Conservation (phyloP, 2,888 invertebrate species). For the Gastrophysa polygoni region DNA sequence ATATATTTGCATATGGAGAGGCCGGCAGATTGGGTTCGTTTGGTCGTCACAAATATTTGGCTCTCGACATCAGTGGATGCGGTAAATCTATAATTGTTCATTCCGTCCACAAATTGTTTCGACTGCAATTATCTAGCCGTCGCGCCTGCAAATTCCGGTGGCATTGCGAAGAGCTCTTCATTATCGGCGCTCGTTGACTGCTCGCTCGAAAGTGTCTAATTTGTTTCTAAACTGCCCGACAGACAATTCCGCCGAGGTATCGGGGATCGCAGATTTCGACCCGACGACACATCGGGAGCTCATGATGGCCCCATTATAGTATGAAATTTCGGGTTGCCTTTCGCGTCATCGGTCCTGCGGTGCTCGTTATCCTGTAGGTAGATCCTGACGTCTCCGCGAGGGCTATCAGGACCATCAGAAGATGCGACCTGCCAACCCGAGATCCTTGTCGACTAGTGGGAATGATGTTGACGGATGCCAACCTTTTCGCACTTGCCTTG, state of each 20-base stretch:
- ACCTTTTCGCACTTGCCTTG: too few species aligned
- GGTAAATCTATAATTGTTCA: slow-evolving; percentile 29
- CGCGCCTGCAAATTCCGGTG: slow-evolving; percentile 26
- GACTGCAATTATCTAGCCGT: slow-evolving; percentile 29
- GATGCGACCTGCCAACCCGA: too few species aligned
- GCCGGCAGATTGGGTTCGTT: neutral
- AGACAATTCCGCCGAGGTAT: neutral
- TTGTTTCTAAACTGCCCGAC: slow-evolving; percentile 23
- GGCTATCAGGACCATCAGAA: too few species aligned
- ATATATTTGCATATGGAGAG: neutral
- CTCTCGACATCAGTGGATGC: slow-evolving; percentile 5
- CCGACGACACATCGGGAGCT: too few species aligned
- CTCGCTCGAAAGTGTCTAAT: slow-evolving; percentile 15
- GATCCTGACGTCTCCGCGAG: too few species aligned
- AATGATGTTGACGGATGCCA: too few species aligned
- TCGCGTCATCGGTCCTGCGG: too few species aligned
- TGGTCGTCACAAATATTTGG: neutral
- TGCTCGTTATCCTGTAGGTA: too few species aligned
- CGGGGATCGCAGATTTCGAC: neutral
- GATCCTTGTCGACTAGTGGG: too few species aligned
- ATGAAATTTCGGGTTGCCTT: too few species aligned
- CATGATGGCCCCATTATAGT: too few species aligned
- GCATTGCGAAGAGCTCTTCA: slow-evolving; percentile 32
- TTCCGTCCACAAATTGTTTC: slow-evolving; percentile 28
- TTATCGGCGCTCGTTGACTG: slow-evolving; percentile 18